Percentiles rank a stretch among this genome's conserved stretches.
These are phyloP conservation scores for Acanthosoma haemorrhoidale DNA, from an alignment of 2,888 invertebrate species.

Conservation along the genomic window DNA sequence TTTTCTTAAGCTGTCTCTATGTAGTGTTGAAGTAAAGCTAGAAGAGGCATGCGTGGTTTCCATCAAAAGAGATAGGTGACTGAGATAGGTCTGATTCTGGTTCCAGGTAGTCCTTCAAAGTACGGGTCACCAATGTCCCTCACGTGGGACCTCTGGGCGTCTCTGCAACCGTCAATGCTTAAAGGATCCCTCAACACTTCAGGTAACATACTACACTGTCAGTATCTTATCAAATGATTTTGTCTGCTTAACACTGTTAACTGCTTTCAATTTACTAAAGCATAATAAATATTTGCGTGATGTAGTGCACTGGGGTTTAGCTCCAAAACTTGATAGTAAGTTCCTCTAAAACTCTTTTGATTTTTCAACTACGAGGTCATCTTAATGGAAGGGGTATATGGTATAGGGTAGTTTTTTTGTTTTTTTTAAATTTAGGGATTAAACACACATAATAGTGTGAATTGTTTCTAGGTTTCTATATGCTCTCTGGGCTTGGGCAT, in stretches of 20 bases:
- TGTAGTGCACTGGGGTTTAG: no score
- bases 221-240: not conserved
- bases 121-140: constrained; percentile 38
- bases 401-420: no score
- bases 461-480: no score
- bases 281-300: no score
- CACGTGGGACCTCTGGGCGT: constrained; percentile 43
- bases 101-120: constrained; percentile 34
- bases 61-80: not conserved
- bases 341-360: no score
- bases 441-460: no score
- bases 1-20: constrained; percentile 23
- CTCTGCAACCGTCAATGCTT: constrained; percentile 41
- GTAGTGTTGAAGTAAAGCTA: constrained; percentile 30
- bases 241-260: not conserved
- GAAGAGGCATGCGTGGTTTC: constrained; percentile 28
- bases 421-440: no score
- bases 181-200: constrained; percentile 34
- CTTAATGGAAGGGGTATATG: no score
- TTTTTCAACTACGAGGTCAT: no score
- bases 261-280: not conserved
- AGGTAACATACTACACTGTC: constrained; percentile 17
- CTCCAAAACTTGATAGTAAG: no score
- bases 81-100: constrained; percentile 24
- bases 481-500: no score